A percentile compares a stretch with the other conserved stretches of the same genome.
Conservation (phyloP, 53 echinoderm and acorn worm species). For the Paracentrotus lividus region DNA sequence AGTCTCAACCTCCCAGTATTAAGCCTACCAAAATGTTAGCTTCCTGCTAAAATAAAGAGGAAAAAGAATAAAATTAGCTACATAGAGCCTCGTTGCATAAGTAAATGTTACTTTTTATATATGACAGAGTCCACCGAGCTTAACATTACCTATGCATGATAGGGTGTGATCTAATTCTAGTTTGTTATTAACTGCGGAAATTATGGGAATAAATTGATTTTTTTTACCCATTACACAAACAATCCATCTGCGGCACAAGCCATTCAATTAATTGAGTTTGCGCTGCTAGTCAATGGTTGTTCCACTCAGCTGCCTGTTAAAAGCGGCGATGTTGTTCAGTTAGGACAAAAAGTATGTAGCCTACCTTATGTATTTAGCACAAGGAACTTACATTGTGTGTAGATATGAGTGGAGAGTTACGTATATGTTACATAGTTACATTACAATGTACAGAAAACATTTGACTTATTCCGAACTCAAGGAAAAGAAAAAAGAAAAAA, state of each 20-base stretch:
- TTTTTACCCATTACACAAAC: not conserved
- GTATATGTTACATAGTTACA: no score
- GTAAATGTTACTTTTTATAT: no score
- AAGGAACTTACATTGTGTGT: not conserved
- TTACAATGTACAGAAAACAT: no score
- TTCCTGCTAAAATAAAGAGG: not conserved
- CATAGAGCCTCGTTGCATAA: no score
- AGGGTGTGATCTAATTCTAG: not conserved
- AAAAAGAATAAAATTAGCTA: no score
- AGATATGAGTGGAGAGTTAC: no score
- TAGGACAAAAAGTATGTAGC: not conserved
- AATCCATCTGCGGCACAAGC: not conserved
- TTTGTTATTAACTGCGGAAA: not conserved
- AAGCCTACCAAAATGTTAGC: not conserved
- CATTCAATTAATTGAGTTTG: slow-evolving; percentile 20
- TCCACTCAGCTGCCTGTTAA: not conserved
- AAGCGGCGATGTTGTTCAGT: not conserved
- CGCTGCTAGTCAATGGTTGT: not conserved
- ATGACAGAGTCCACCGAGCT: no score
- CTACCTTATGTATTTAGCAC: not conserved
- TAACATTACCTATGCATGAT: not conserved
- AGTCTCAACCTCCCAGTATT: not conserved
- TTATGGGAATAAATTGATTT: not conserved
- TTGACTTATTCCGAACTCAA: no score
- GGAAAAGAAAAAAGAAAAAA: not conserved